Evolutionary conservation across 2,888 invertebrate genomes (phyloP), one percentile per base, ranked within the genome.

Genomic region (Microplitis deprimator): DNA sequence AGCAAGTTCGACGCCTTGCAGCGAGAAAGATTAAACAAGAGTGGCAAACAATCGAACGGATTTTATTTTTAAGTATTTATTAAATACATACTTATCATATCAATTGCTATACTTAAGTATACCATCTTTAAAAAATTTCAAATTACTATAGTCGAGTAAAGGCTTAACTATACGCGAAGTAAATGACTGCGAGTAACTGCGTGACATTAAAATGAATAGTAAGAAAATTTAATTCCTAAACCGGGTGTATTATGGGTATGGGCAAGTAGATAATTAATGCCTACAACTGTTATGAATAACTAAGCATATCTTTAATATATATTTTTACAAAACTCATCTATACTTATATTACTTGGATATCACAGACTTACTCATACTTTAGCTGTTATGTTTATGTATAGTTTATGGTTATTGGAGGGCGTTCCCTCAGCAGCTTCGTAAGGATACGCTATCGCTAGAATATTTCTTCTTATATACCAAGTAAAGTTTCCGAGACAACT

Each of bases 321-420:
- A 85, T 85, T 86, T 85, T 80, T 82, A 73, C 79, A 80, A 82
- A 79, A 79, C 76, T 80, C 79, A 81, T 82, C 79, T 81, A 82
- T 75, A 62, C 59, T 65, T 76, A 67, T 71, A 60, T 69, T 62
- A 62, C 62, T 69, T 72, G 50, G 10, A 50, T 50, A 50, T 50
- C 50, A 50, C 50, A 70, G 68, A 71, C 64, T 65, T 73, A 75
- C 77, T 77, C 61, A 60, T 72, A 68, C 13, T 8, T 50, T 10
- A 50, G 50, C 8, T 50, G 50, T 13, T 75, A 71, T 80, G 73
- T 82, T 13, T 75, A 71, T 80, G 73, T 82, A 79, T 77, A 83
- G 83, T 87, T 87, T 87, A 87, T 81, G 87, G 87, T 87, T 86
- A 87, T 87, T 85, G 82, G 83, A 85, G 87, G 86, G 86, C 85